Base-by-base conservation (phyloP, 2,797 vertebrate species). In the Varecia variegata region DNA sequence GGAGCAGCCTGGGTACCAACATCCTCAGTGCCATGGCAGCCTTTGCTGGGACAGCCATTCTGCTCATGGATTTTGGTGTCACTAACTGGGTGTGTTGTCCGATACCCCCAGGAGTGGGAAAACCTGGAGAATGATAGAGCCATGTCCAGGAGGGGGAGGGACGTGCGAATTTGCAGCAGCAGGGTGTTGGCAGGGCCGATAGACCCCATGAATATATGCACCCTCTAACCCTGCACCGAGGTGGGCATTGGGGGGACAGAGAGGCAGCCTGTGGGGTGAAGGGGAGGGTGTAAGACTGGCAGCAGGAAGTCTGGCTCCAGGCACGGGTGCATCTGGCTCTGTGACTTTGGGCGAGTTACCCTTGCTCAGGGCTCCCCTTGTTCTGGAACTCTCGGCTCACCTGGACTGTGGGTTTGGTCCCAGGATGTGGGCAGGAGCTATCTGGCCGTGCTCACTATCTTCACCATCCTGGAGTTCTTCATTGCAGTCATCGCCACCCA, bases 391-490 rank as follows among this genome's bases (percentile, higher is more conserved):
- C 73, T 32, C 0, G 0, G 10, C 71, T 67, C 73, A 30, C 52
- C 25, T 45, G 94, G 35, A 90, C 62, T 9, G 40, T 65, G 43
- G 23, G 21, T 93, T 76, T 30, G 85, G 68, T 87, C 71, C 96
- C 95, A 98, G 98, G 98, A 98, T 6, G 98, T 98, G 92, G 98
- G 98, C 90, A 98, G 98, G 0, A 98, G 98, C 58, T 98, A 98
- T 45, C 98, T 98, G 80, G 98, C 98, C 0, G 98, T 98, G 65
- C 97, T 98, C 30, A 98, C 98, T 96, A 98, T 98, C 97, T 98
- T 98, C 96, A 98, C 98, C 80, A 74, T 98, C 92, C 97, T 98
- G 96, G 98, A 98, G 90, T 98, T 98, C 98, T 98, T 98, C 97
- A 97, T 98, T 0, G 96, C 98, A 0, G 97, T 98, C 70, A 97